Evolutionary conservation across 1,140 invertebrate genomes (phyloP), one percentile per base, ranked within the genome.

Genomic region (Drosophila ironensis): DNA sequence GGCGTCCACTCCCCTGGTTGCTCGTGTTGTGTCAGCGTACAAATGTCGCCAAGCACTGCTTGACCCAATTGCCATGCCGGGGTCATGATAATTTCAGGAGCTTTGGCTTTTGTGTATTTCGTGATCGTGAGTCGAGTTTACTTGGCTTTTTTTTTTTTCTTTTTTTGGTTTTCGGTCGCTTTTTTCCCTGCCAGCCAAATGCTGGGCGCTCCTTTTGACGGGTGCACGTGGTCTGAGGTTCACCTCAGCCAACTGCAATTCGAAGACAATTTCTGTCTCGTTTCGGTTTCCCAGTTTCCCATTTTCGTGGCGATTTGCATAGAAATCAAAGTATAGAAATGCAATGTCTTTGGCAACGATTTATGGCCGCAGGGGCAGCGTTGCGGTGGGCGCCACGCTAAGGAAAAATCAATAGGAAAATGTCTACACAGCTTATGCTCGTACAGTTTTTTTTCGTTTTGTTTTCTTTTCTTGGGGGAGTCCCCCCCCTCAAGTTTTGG

Each of bases 11-110:
- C 52, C 51, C 56, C 14, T 6, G 3, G 9, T 41, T 35, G 57
- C 63, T 69, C 78, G 63, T 84, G 69, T 73, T 82, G 77, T 82
- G 78, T 82, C 73, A 61, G 61, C 69, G 22, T 63, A 86, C 74
- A 84, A 84, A 86, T 84, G 80, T 86, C 71, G 76, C 72, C 61
- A 69, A 70, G 38, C 61, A 72, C 56, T 59, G 56, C 37, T 42
- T 78, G 74, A 86, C 81, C 80, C 80, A 84, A 86, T 84, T 84
- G 78, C 80, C 80, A 46, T 64, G 77, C 68, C 38, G 78, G 78
- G 78, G 80, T 84, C 78, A 84, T 86, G 73, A 86, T 70, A 84
- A 84, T 84, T 84, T 84, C 80, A 86, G 80, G 78, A 86, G 80
- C 80, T 78, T 69, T 59, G 51, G 73, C 46, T 72, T 70, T 63